A percentile compares a stretch with the other conserved stretches of the same genome.
phyloP scores from a whole-genome alignment of 2,888 invertebrate genomes.

The Rambutsinella grinnellia region DNA sequence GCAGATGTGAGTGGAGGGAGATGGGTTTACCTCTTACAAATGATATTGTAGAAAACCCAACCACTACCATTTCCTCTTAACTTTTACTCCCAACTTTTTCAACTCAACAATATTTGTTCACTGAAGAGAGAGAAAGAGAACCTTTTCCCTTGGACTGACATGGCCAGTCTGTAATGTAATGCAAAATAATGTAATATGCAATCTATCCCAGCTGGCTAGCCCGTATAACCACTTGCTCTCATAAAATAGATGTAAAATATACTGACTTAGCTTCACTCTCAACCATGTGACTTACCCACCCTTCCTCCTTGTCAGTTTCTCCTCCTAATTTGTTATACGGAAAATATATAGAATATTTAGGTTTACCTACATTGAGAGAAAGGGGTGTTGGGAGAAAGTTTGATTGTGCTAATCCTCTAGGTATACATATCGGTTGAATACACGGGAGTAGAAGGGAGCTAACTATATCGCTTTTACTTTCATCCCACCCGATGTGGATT shows the following conservation, averaged over 20 bases:
- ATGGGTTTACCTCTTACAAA: too few species aligned
- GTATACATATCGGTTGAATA: not conserved
- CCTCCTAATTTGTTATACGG: not conserved
- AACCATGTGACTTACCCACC: conserved; percentile 22
- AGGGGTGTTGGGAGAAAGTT: conserved; percentile 16
- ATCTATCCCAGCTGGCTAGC: conserved; percentile 48
- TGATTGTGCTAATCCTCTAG: conserved; percentile 24
- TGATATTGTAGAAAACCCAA: too few species aligned
- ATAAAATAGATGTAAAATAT: conserved; percentile 45
- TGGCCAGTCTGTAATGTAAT: conserved; percentile 44
- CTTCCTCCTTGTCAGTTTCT: not conserved
- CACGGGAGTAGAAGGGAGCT: not conserved
- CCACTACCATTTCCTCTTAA: too few species aligned
- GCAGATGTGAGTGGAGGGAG: too few species aligned
- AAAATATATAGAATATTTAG: not conserved
- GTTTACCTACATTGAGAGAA: not conserved
- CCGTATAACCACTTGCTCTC: conserved; percentile 39
- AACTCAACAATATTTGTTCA: too few species aligned
- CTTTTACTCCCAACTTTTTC: not conserved
- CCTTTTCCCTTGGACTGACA: conserved; percentile 17
- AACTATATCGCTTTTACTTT: not conserved
- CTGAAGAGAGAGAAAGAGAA: not conserved
- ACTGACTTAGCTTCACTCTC: too few species aligned
- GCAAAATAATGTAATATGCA: conserved; percentile 32
- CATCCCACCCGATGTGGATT: conserved; percentile 14